phyloP scores from a whole-genome alignment of 2,113 vertebrate genomes.

The Atrichornis clamosus region DNA sequence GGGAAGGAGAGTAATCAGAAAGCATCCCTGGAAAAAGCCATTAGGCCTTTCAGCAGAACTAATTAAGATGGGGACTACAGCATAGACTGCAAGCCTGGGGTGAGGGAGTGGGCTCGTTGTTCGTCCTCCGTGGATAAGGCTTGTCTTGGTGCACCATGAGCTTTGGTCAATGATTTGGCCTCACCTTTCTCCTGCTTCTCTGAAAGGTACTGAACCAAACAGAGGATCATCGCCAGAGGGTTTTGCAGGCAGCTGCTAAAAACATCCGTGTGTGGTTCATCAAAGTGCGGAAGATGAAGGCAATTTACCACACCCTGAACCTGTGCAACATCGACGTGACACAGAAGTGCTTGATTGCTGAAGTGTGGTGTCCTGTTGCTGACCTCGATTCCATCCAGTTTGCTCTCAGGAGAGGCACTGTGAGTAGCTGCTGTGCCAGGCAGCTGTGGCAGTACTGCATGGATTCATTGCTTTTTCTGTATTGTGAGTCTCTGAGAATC shows the following conservation, averaged over 20 bases:
- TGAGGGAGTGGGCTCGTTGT: fast-evolving
- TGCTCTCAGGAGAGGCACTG: slow-evolving; percentile 94
- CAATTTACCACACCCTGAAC: slow-evolving; percentile 98
- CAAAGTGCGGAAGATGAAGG: slow-evolving; percentile 99
- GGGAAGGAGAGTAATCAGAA: neutral
- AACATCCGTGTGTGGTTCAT: slow-evolving; percentile 97
- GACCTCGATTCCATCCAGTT: slow-evolving; percentile 98
- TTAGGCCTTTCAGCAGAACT: neutral
- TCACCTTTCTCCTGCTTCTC: neutral
- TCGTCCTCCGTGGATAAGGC: neutral
- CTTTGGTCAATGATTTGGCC: neutral
- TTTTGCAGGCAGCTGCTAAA: slow-evolving; percentile 94
- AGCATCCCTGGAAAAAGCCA: neutral
- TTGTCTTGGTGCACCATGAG: neutral
- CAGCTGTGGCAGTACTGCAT: neutral
- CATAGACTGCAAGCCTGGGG: neutral
- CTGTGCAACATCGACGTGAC: slow-evolving; percentile 98
- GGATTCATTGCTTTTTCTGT: neutral
- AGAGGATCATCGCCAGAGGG: slow-evolving; percentile 94
- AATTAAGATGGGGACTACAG: neutral
- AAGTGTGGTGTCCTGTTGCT: slow-evolving; percentile 95
- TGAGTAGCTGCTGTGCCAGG: slow-evolving; percentile 68
- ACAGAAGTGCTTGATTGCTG: slow-evolving; percentile 97
- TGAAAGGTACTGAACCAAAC: slow-evolving; percentile 95
- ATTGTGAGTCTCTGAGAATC: neutral